phyloP scores from a whole-genome alignment of 2,888 invertebrate genomes.

The Microdon myrmicae region DNA sequence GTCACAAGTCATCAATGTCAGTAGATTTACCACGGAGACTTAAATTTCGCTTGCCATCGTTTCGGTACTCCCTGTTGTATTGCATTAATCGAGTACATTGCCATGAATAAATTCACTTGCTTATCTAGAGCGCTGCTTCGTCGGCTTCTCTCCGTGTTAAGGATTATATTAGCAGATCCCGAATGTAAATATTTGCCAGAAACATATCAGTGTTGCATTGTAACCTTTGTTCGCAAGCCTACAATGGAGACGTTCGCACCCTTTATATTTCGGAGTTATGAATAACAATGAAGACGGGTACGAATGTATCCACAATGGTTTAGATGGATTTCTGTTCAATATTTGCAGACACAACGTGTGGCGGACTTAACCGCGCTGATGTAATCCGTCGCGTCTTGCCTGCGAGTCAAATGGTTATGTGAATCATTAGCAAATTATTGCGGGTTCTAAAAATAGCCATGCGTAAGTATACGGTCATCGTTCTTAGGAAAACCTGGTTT shows the following conservation, averaged over 20 bases:
- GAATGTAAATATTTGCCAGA: slow-evolving; percentile 33
- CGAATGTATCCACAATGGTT: no score
- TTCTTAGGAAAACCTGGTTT: no score
- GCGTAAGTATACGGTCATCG: no score
- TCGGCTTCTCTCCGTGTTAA: slow-evolving; percentile 3
- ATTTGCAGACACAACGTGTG: no score
- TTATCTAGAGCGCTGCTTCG: slow-evolving; percentile 25
- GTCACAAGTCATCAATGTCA: slow-evolving; percentile 51
- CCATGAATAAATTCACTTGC: slow-evolving; percentile 50
- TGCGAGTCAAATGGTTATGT: slow-evolving; percentile 42
- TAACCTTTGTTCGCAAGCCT: no score
- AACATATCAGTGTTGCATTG: slow-evolving; percentile 17
- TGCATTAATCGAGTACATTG: slow-evolving; percentile 22
- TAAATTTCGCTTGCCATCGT: slow-evolving; percentile 9
- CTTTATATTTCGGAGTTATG: no score
- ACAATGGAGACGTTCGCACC: no score
- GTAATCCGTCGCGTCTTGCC: background rate
- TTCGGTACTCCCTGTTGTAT: slow-evolving; percentile 16
- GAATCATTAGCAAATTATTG: slow-evolving; percentile 50
- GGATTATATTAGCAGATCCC: background rate
- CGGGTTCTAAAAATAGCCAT: slow-evolving; percentile 50
- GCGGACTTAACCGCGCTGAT: no score
- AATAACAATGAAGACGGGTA: slow-evolving; percentile 41
- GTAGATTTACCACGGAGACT: slow-evolving; percentile 38
- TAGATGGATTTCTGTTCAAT: slow-evolving; percentile 38